Base-by-base conservation (phyloP, 1,140 invertebrate genomes). In the Tetranychus cinnabarinus region DNA sequence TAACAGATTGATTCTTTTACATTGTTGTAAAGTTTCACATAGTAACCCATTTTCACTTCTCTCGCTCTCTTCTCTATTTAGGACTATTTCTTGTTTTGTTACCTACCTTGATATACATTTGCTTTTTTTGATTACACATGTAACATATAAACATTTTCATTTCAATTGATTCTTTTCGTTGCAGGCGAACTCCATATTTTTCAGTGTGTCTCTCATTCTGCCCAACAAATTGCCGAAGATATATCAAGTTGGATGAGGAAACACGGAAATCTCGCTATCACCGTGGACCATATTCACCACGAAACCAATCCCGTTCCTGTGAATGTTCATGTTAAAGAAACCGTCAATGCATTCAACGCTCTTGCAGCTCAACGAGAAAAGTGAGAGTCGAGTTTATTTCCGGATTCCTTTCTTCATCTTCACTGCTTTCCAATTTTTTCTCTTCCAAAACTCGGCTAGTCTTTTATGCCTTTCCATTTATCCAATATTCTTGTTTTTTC, bases 161-260 rank as follows among this genome's bases (percentile, higher is more conserved):
- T 15, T 48, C 23, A 10, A 59, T 59, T 50, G 3, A n/a, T 5
- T 12, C 79, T 36, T 33, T 58, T 45, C 37, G 7, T 45, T 59
- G 23, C 82, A 57, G 81, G 88, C 2, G 93, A 98, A 76, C 95
- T 98, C 83, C 95, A 98, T 75, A 97, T 98, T 71, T 98, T 98
- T 75, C 93, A 97, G 77, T 71, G 68, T 64, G 60, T 63, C 3
- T 61, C 65, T 56, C 52, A 65, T 59, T 82, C 85, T 63, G 85
- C 86, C n/a, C 81, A 86, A 69, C 83, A 87, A 64, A 75, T 90
- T 61, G 86, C 87, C 10, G 85, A 88, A 73, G 86, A 89, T 69
- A 76, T 90, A 60, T 85, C 88, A 70, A 77, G 82, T 68, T 73
- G 85, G 61, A 79, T 86, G 68, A 78, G 78, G 12, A 36, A 60